These are phyloP conservation scores for Callionymus lyra DNA, from an alignment of 2,113 vertebrate species.

Conservation along the genomic window DNA sequence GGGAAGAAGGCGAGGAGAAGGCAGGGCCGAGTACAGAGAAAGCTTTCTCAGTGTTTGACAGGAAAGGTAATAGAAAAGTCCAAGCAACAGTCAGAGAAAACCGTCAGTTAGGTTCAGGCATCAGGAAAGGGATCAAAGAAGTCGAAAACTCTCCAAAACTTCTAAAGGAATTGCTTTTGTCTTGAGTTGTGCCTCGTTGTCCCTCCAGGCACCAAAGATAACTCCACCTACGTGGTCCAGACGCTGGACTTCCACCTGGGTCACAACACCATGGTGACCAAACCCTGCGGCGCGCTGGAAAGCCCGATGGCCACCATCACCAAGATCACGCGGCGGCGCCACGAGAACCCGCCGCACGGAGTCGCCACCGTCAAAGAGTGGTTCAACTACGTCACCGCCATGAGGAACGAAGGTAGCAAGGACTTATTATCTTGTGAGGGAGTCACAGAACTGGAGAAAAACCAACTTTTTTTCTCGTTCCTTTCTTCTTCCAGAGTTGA, in stretches of 20 bases:
- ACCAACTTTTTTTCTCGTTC: neutral
- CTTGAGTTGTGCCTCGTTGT: no score
- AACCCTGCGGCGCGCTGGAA: conserved; percentile 90
- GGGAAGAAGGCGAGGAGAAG: no score
- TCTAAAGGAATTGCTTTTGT: no score
- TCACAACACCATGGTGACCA: conserved; percentile 98
- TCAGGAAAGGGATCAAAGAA: no score
- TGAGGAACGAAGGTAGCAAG: conserved; percentile 85
- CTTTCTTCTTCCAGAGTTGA: conserved; percentile 72
- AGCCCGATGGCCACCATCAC: conserved; percentile 98
- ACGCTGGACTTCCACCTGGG: conserved; percentile 94
- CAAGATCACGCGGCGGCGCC: conserved; percentile 89
- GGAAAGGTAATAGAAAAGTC: no score
- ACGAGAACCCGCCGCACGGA: conserved; percentile 94
- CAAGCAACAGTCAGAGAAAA: no score
- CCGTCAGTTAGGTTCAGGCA: no score
- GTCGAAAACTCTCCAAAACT: no score
- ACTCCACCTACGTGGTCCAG: conserved; percentile 94
- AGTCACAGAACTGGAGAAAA: neutral
- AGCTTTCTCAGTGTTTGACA: no score
- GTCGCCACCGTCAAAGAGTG: conserved; percentile 96
- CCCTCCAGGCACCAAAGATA: conserved; percentile 79
- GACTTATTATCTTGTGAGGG: neutral
- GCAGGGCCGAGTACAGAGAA: no score
- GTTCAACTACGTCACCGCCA: conserved; percentile 97